These are phyloP conservation scores for Saimiri boliviensis DNA, from an alignment of 2,113 vertebrate species.

Conservation along the genomic window DNA sequence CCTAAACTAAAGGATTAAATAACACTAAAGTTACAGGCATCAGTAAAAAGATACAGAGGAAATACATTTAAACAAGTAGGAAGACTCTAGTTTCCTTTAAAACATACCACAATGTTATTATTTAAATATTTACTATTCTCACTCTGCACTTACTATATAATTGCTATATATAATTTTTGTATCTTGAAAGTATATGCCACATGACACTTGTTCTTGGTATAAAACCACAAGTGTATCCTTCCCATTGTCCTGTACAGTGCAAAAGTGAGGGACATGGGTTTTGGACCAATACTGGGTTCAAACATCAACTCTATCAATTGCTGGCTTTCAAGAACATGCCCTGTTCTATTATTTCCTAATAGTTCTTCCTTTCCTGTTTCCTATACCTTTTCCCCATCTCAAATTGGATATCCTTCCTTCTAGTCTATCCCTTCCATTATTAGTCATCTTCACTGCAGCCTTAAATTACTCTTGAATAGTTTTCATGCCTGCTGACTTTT, in stretches of 20 bases:
- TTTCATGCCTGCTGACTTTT: neutral
- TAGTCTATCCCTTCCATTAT: neutral
- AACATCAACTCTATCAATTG: neutral
- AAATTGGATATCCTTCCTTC: neutral
- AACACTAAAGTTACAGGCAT: neutral
- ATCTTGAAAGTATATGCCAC: neutral
- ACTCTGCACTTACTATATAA: neutral
- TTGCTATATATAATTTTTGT: neutral
- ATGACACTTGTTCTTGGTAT: neutral
- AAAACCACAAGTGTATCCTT: neutral
- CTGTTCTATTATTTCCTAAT: neutral
- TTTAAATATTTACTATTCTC: neutral
- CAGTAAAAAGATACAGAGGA: neutral
- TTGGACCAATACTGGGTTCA: neutral
- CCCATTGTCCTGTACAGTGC: neutral
- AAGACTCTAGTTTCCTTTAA: neutral
- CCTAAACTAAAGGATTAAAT: neutral
- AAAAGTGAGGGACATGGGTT: neutral
- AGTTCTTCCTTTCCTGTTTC: neutral
- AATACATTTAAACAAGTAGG: neutral
- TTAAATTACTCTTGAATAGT: neutral
- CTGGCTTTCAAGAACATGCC: neutral
- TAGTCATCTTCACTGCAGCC: neutral
- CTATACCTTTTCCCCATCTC: neutral
- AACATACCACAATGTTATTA: neutral